phyloP scores from a whole-genome alignment of 2,797 vertebrate species.

The Tragopan temminckii region DNA sequence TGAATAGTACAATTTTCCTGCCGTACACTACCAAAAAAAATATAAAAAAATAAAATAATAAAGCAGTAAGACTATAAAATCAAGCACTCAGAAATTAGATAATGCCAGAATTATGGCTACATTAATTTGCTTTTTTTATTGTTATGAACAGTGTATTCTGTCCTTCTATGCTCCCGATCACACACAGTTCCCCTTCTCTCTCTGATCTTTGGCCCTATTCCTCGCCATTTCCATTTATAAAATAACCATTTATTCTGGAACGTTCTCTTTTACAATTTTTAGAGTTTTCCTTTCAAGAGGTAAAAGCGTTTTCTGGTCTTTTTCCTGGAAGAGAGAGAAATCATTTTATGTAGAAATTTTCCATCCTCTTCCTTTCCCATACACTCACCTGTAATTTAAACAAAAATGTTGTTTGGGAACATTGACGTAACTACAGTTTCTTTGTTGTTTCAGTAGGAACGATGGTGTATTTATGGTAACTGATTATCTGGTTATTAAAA shows the following conservation, averaged over 20 bases:
- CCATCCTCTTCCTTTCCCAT: rapidly evolving
- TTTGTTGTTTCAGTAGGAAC: neutral
- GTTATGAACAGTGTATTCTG: neutral
- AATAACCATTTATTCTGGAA: neutral
- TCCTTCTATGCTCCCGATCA: neutral
- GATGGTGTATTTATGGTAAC: neutral
- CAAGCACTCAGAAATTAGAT: neutral
- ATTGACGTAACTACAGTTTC: neutral
- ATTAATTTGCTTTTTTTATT: neutral
- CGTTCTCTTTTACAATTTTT: neutral
- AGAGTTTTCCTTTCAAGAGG: neutral
- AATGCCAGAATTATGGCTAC: neutral
- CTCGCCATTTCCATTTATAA: neutral
- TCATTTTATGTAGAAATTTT: neutral
- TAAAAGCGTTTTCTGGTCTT: neutral
- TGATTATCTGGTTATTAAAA: neutral
- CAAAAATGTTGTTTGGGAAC: neutral
- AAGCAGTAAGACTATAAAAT: slow-evolving; percentile 27
- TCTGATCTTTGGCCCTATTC: neutral
- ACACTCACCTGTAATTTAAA: neutral
- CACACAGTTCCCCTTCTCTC: neutral
- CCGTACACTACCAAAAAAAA: neutral
- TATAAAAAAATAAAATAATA: slow-evolving; percentile 16
- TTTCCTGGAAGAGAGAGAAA: neutral
- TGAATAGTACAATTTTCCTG: neutral